These are phyloP conservation scores for Acanthornis magna DNA, from an alignment of 2,797 vertebrate species.

Conservation along the genomic window DNA sequence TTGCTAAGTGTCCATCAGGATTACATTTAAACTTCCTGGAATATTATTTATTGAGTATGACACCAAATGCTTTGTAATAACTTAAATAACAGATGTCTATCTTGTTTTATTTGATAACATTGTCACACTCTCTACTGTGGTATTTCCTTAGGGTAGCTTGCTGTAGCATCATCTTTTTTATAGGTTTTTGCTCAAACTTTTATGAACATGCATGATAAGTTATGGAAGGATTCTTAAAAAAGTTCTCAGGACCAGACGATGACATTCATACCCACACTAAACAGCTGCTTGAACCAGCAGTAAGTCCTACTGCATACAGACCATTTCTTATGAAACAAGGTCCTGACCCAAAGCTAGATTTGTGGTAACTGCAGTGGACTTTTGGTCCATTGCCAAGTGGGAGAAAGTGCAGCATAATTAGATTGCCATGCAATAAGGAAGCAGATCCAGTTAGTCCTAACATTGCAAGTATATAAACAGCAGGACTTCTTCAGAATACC, in stretches of 20 bases:
- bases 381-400: neutral
- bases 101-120: slow-evolving; percentile 50
- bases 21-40: slow-evolving; percentile 55
- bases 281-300: neutral
- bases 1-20: slow-evolving; percentile 52
- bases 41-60: slow-evolving; percentile 51
- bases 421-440: neutral
- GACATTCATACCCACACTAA: neutral
- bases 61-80: slow-evolving; percentile 48
- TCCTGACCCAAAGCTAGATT: neutral
- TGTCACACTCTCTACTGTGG: neutral
- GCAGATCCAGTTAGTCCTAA: neutral
- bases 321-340: neutral
- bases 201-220: neutral
- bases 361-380: neutral
- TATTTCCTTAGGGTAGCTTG: neutral
- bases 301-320: neutral
- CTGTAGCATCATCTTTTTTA: neutral
- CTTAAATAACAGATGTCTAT: slow-evolving; percentile 53
- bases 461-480: neutral
- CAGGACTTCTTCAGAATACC: neutral
- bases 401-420: neutral
- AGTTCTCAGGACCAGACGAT: neutral
- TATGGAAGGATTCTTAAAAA: slow-evolving; percentile 5
- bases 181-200: neutral